phyloP scores from a whole-genome alignment of 2,797 vertebrate species.

The Mionectes olivaceus region DNA sequence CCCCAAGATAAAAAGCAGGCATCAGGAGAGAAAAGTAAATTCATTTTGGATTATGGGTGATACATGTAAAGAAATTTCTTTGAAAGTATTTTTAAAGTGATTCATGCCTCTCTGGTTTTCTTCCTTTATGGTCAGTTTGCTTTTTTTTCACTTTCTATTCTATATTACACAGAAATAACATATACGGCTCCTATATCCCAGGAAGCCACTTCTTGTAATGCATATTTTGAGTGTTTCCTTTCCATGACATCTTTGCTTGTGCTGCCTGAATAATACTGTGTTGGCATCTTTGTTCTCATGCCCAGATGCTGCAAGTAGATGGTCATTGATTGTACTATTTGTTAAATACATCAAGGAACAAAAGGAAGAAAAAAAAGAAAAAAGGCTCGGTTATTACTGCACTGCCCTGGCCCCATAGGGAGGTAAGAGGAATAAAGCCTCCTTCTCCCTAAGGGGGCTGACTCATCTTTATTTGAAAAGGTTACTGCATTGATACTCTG shows the following conservation, averaged over 20 bases:
- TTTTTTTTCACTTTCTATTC: not conserved
- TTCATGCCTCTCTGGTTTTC: not conserved
- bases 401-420: not conserved
- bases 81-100: slow-evolving; percentile 28
- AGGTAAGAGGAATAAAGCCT: not conserved
- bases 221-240: not conserved
- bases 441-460: not conserved
- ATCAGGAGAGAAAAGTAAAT: not conserved
- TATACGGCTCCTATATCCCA: not conserved
- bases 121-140: not conserved
- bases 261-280: not conserved
- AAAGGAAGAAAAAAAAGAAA: not conserved
- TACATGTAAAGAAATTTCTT: not conserved
- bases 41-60: not conserved
- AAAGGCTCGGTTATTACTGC: not conserved
- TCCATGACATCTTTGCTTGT: not conserved
- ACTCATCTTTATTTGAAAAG: not conserved
- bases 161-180: not conserved
- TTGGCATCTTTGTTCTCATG: not conserved
- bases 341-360: slow-evolving; percentile 2
- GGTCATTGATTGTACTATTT: not conserved
- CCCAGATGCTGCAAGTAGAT: not conserved
- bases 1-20: not conserved
- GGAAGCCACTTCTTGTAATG: not conserved
- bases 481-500: not conserved